Evolutionary conservation across 2,888 invertebrate genomes (phyloP), one percentile per base, ranked within the genome.

Genomic region (Sarcophaga carnaria): DNA sequence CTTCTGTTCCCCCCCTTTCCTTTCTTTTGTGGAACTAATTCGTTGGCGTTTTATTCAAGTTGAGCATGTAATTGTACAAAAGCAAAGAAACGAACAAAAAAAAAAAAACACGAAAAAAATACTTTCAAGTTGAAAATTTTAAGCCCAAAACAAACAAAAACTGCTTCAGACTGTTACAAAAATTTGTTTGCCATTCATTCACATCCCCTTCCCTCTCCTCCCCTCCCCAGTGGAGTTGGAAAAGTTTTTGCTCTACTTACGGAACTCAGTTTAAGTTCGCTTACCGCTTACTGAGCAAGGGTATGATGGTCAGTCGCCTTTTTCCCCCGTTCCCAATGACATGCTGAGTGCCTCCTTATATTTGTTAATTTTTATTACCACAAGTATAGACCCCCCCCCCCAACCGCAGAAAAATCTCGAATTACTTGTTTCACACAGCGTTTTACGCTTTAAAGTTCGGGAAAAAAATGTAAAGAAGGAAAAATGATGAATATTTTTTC

Each of bases 61-160:
- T 27, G 6, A 63, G 62, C 74, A 22, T 63, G 69, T 63, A 81
- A 75, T 81, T 81, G 75, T 63, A 14, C 49, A 49, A 69, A 63
- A 69, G 45, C n/a, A 69, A 67, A n/a, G n/a, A 67, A 12, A 2
- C 45, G 67, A n/a, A 12, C 8, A 37, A 1, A 22, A 22, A 37
- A 22, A 22, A 37, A 37, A 37, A 10, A 8, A 10, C 8, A 37
- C 37, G 14, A 67, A 45, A 14, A 45, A 67, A 45, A 12, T 66
- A 60, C 45, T 71, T 70, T 62, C 25, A 60, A 4, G 37, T n/a
- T n/a, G 22, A 54, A 64, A 47, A 27, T 37, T 67, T 49, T 27
- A 63, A 71, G 25, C 63, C 45, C 17, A 17, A 49, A 27, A 37
- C 20, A 59, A n/a, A 49, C 22, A n/a, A 11, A 37, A 37, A 47